phyloP scores from a whole-genome alignment of 2,797 vertebrate genomes.

The Alauda arvensis region DNA sequence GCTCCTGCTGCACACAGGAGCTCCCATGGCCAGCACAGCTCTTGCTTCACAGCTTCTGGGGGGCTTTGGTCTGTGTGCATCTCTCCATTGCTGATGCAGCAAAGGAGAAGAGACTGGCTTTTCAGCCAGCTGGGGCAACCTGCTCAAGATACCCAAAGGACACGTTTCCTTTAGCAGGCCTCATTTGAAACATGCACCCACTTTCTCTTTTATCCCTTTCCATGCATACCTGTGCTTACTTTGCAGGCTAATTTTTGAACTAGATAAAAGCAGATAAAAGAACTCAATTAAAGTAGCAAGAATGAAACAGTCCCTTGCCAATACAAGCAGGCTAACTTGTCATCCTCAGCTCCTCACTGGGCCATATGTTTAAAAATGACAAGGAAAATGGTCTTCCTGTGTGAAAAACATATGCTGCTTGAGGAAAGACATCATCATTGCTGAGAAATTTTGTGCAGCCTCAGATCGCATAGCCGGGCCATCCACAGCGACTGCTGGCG shows the following conservation, averaged over 20 bases:
- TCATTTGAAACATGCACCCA: not conserved
- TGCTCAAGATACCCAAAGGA: not conserved
- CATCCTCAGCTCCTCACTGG: slow-evolving; percentile 1
- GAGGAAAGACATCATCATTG: not conserved
- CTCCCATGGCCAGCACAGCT: not conserved
- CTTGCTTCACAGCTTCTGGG: not conserved
- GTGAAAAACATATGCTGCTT: not conserved
- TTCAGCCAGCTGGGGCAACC: not conserved
- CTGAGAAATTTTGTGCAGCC: not conserved
- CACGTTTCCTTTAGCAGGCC: not conserved
- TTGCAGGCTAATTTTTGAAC: slow-evolving; percentile 31
- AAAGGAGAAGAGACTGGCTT: not conserved
- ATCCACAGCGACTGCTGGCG: not conserved
- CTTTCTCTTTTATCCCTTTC: not conserved
- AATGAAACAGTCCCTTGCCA: slow-evolving; percentile 29
- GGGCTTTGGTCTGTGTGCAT: not conserved
- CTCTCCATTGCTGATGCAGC: not conserved
- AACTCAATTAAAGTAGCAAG: slow-evolving; percentile 43
- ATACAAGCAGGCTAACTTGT: not conserved
- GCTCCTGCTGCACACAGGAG: not conserved
- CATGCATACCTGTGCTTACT: not conserved
- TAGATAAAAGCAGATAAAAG: slow-evolving; percentile 41
- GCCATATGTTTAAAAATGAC: slow-evolving; percentile 17
- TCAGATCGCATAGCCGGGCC: accelerated
- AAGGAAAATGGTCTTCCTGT: not conserved